Evolutionary conservation across 2,113 vertebrate genomes (phyloP), one percentile per base, ranked within the genome.

Genomic region (Corythornis madagascariensis): DNA sequence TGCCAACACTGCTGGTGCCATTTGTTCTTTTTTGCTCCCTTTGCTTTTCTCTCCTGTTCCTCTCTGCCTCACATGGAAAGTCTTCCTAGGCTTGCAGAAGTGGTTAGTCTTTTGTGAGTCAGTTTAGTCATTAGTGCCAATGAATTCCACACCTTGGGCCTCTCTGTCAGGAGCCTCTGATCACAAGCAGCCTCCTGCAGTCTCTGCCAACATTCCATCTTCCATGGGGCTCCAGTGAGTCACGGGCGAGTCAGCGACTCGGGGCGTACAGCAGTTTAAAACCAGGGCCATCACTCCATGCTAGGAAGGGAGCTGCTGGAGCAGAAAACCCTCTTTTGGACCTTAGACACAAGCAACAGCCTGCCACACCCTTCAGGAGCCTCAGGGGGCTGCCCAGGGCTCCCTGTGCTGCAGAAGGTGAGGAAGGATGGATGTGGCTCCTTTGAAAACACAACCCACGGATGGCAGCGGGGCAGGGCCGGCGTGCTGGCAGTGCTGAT

Each of bases 361-460:
- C 42, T 42, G 28, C 47, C 8, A 4, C 47, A 31, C 17, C 15
- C 22, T 59, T 83, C 72, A 66, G 60, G 61, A 64, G 56, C 9
- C 15, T 29, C 38, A 21, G 56, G 57, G 38, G 56, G 43, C 61
- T 84, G 77, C 65, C 61, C 22, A 20, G 48, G 65, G 61, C 52
- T 42, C 22, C 0, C 9, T 9, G 47, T 3, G 6, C 45, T 29
- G 25, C 0, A 0, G 17, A 4, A 6, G 1, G 11, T 22, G 33
- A 74, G 35, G 20, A 73, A 89, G 59, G 29, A 20, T 75, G 89
- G 35, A 52, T 6, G 2, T 1, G 2, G 35, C 80, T 74, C 7
- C 2, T 74, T 55, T 48, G 57, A 75, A 76, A 86, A 66, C 1
- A 1, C 16, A 42, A 40, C 60, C 38, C 33, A 7, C 16, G 14